phyloP scores from a whole-genome alignment of 2,888 invertebrate species.

The Macrostomum cliftonense region DNA sequence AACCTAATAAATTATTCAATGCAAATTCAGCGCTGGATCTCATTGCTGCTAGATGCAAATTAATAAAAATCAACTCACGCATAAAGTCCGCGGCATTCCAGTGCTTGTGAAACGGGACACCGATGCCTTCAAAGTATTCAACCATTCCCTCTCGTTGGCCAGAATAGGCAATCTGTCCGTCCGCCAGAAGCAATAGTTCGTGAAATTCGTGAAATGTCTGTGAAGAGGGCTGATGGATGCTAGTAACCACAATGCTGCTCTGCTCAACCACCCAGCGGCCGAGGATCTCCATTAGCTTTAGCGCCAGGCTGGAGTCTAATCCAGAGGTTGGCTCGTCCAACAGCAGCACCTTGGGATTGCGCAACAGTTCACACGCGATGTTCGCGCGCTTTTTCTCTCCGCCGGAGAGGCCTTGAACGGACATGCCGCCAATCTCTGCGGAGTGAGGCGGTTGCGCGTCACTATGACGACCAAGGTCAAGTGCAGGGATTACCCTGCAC shows the following conservation, averaged over 20 bases:
- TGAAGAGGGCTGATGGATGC: no score
- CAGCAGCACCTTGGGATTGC: conserved; percentile 49
- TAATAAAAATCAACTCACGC: conserved; percentile 22
- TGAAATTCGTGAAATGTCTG: conserved; percentile 54
- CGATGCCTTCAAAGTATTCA: conserved; percentile 52
- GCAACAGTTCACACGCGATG: conserved; percentile 61
- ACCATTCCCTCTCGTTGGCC: conserved; percentile 53
- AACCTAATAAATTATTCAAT: background rate
- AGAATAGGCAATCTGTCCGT: conserved; percentile 51
- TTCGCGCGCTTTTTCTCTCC: conserved; percentile 65
- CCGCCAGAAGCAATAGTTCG: conserved; percentile 46
- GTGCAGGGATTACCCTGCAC: no score
- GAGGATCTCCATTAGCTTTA: conserved; percentile 52
- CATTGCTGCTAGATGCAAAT: no score
- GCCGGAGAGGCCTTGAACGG: conserved; percentile 56
- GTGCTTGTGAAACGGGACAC: conserved; percentile 52
- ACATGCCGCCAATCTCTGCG: conserved; percentile 53
- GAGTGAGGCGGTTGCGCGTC: conserved; percentile 7
- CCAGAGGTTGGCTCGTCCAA: conserved; percentile 46
- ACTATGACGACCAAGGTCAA: no score
- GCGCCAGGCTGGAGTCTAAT: conserved; percentile 59
- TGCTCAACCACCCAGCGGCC: conserved; percentile 55
- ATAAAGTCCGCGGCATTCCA: conserved; percentile 60
- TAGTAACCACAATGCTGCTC: conserved; percentile 52
- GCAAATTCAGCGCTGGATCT: background rate